phyloP scores from a whole-genome alignment of 2,888 invertebrate species.

The Drosophila stalkeri region DNA sequence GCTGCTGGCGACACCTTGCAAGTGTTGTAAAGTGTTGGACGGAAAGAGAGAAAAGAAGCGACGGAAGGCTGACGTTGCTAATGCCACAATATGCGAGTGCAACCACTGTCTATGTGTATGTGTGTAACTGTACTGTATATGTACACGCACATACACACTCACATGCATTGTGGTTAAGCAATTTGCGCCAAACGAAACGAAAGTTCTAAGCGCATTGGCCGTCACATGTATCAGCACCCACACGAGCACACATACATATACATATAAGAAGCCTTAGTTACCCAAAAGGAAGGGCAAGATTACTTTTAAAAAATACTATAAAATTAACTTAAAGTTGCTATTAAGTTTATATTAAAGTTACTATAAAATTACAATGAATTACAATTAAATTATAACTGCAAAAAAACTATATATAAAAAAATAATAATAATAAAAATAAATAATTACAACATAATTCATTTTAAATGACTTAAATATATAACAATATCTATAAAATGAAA shows the following conservation, averaged over 20 bases:
- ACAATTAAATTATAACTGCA: too few relatives aligned
- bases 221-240: conserved; percentile 49
- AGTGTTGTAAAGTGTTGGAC: conserved; percentile 41
- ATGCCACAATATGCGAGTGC: conserved; percentile 55
- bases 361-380: too few relatives aligned
- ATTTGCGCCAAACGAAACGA: conserved; percentile 77
- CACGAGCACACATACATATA: not conserved
- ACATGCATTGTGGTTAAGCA: conserved; percentile 73
- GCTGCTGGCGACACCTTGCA: conserved; percentile 75
- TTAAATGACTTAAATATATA: too few relatives aligned
- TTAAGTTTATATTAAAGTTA: too few relatives aligned
- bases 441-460: too few relatives aligned
- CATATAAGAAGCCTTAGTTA: not conserved
- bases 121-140: not conserved
- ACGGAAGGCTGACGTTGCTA: conserved; percentile 60
- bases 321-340: not conserved
- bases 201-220: conserved; percentile 75
- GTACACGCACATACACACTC: conserved; percentile 12
- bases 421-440: too few relatives aligned
- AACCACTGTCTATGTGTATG: conserved; percentile 7
- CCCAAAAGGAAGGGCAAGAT: not conserved
- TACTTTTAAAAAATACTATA: not conserved
- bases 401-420: too few relatives aligned
- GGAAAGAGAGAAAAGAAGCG: conserved; percentile 34
- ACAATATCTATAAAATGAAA: too few relatives aligned